phyloP scores from a whole-genome alignment of 2,888 invertebrate genomes.

The Stomorhina lunata region DNA sequence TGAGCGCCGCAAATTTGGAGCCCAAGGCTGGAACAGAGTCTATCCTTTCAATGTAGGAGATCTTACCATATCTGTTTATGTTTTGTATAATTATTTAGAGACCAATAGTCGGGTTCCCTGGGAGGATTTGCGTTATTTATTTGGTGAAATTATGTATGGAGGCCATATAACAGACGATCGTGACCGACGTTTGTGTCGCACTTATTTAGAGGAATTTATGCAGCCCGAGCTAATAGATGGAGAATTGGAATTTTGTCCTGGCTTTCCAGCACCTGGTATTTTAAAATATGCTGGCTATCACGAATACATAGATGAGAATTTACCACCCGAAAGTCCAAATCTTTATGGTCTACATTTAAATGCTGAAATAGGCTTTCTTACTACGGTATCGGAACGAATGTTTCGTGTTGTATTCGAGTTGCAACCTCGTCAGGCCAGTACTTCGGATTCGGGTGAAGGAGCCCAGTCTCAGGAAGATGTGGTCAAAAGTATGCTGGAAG shows the following conservation, averaged over 20 bases:
- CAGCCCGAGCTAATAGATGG: slow-evolving; percentile 92
- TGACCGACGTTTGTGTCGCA: slow-evolving; percentile 93
- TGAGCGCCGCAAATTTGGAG: slow-evolving; percentile 91
- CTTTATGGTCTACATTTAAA: slow-evolving; percentile 96
- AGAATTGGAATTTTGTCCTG: slow-evolving; percentile 89
- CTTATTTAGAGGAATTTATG: slow-evolving; percentile 93
- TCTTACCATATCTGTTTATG: slow-evolving; percentile 94
- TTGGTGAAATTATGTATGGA: slow-evolving; percentile 98
- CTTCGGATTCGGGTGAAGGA: slow-evolving; percentile 83
- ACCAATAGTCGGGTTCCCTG: slow-evolving; percentile 93
- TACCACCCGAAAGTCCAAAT: slow-evolving; percentile 93
- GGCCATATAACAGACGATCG: slow-evolving; percentile 98
- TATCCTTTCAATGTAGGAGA: slow-evolving; percentile 93
- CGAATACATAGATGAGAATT: slow-evolving; percentile 90
- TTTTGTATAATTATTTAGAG: slow-evolving; percentile 94
- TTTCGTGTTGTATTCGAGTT: slow-evolving; percentile 93
- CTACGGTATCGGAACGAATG: slow-evolving; percentile 90
- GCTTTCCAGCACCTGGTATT: slow-evolving; percentile 93
- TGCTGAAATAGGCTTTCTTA: slow-evolving; percentile 96
- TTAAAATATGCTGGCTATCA: slow-evolving; percentile 94
- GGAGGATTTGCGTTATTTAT: slow-evolving; percentile 96
- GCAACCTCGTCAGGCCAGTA: slow-evolving; percentile 91
- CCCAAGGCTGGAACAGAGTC: slow-evolving; percentile 81
- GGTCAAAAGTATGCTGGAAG: slow-evolving; percentile 86
- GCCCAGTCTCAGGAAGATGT: slow-evolving; percentile 88